Base-by-base conservation (phyloP, 2,888 invertebrate genomes). In the Epirrita christyi region DNA sequence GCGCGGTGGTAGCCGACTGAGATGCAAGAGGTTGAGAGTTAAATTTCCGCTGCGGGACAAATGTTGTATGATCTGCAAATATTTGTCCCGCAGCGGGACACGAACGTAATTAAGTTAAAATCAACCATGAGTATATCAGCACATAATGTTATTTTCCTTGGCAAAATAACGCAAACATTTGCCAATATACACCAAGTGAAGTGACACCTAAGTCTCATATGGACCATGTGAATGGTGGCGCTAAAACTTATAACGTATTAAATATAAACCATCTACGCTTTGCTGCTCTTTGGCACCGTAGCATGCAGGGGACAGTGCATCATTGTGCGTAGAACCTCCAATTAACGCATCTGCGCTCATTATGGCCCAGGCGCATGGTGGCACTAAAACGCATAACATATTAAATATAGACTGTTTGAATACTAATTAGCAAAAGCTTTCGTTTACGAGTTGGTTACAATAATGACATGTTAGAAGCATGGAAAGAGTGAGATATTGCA, bases 271-370 rank as follows among this genome's bases (percentile, higher is more conserved):
- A 4, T 53, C 57, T 41, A n/a, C 47, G 11, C 2, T 8, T 38
- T 48, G 37, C 29, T 81, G 75, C 29, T 86, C 84, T 82, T 71
- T 84, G 81, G 8, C 43, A 7, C 61, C 67, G 70, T 73, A 74
- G 73, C 64, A 71, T 76, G 75, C 71, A 75, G 50, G 79, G 78
- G 80, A 85, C 82, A 81, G 78, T 73, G 73, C 79, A 80, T 84
- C 83, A 85, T 85, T 85, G 86, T 86, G 85, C 81, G 83, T 86
- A 82, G 81, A 80, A 70, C 54, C 45, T 59, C 80, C 87, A 89
- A 91, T 90, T 90, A 89, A 83, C 89, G 84, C 77, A 75, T 72
- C 68, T 71, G 78, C 73, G 68, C 78, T 83, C 85, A 86, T 85
- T 88, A 87, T 79, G 80, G 68, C 66, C 72, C 72, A 76, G 76